Evolutionary conservation across 2,888 invertebrate genomes (phyloP), one percentile per base, ranked within the genome.

Genomic region (Oligia strigilis): DNA sequence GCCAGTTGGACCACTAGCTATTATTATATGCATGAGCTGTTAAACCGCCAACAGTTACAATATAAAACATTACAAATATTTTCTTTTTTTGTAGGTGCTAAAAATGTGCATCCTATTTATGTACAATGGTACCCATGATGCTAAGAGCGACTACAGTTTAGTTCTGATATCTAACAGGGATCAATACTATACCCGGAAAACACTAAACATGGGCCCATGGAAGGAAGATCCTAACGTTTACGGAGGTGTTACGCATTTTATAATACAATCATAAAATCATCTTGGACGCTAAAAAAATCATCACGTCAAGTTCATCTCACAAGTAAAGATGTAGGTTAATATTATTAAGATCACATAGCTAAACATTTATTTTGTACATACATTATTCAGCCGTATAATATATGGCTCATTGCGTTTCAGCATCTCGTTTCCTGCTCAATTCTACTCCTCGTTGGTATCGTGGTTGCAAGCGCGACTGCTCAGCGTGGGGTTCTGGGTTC

Each of bases 51-150:
- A 72, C 23, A 49, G 17, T 29, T 1, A 55, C 8, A 8, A 23
- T 55, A 70, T 36, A 23, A 23, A 36, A 36, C 13, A 14, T 52
- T 36, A 8, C 14, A 60, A 58, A 17, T 36, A 19, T 58, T 2
- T 0, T n/a, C 19, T 60, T 70, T 58, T 40, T 80, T 83, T 82
- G 11, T 72, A 90, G 89, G 40, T 77, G 86, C 55, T 74, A 62
- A 93, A 83, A 74, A 99, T 99, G 99, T 99, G 99, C 92, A 98
- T 99, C 85, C 95, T 99, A 87, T 99, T 99, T 92, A 95, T 98
- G 85, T 98, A 98, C 92, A 97, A 98, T 13, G 98, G 98, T 90
- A 95, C 97, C 77, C 92, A 96, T 84, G 97, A 98, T 72, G 91
- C 93, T 17, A 92, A 97, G 36, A 97, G 97, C 80, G 97, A 97